Conservation (phyloP, 2,888 invertebrate genomes). For the Incurvaria masculella region DNA sequence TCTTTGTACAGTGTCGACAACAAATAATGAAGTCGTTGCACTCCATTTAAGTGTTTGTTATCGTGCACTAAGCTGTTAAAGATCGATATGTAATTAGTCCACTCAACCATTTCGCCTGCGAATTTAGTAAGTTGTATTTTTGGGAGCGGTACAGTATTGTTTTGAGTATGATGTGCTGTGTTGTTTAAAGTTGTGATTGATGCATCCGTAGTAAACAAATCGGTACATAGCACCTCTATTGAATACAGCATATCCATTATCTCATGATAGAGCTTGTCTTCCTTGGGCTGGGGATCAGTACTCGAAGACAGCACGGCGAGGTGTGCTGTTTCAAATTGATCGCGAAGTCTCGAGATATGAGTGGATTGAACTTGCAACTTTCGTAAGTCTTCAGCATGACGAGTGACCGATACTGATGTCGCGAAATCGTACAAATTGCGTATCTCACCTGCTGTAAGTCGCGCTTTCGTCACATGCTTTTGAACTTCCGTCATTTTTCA, state of each 20-base stretch:
- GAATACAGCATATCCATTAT: background rate
- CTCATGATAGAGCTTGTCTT: background rate
- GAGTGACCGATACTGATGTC: background rate
- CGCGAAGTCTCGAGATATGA: background rate
- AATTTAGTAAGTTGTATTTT: slow-evolving; percentile 2
- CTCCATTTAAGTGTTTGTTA: background rate
- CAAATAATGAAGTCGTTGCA: slow-evolving; percentile 5
- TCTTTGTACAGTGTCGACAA: slow-evolving; percentile 2
- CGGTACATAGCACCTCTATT: background rate
- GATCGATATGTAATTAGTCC: slow-evolving; percentile 6
- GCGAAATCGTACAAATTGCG: background rate
- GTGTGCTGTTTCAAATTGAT: background rate
- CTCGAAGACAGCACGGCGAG: background rate
- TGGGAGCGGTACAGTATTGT: background rate
- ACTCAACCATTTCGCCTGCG: slow-evolving; percentile 1
- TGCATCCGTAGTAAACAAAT: too few species aligned
- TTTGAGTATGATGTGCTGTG: background rate
- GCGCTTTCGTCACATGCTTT: background rate
- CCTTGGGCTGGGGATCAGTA: background rate
- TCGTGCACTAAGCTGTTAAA: slow-evolving; percentile 5
- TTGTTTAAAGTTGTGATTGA: too few species aligned
- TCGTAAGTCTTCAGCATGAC: background rate
- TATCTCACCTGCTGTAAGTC: background rate
- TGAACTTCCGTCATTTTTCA: background rate
- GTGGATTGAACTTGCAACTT: background rate